These are phyloP conservation scores for Cassiopea xamachana DNA, from an alignment of 30 jellyfish, hydroid and myxozoan genomes.

Conservation along the genomic window DNA sequence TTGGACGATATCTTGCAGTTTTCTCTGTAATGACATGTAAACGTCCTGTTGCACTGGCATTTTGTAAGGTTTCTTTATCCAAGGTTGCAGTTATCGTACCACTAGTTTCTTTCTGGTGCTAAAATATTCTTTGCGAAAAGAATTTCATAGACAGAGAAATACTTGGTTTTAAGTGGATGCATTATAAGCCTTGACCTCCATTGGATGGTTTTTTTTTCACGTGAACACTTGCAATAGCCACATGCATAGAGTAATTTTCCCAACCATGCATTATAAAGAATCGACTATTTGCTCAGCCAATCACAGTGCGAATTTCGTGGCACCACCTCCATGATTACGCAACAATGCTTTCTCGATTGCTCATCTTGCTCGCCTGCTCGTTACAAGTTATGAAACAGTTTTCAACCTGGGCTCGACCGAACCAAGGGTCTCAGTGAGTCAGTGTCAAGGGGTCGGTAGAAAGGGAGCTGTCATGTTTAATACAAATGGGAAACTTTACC, in stretches of 20 bases:
- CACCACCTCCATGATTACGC: constrained; percentile 64
- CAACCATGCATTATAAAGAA: constrained; percentile 5
- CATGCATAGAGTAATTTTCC: constrained; percentile 59
- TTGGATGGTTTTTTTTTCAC: constrained; percentile 9
- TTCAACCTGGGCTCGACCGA: too few species aligned
- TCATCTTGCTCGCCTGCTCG: not conserved
- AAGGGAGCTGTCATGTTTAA: too few species aligned
- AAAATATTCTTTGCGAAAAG: constrained; percentile 14
- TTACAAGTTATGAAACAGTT: too few species aligned
- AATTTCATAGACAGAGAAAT: constrained; percentile 5
- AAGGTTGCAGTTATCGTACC: not conserved
- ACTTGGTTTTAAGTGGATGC: constrained; percentile 40
- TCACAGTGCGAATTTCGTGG: constrained; percentile 9
- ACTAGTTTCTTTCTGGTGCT: constrained; percentile 1
- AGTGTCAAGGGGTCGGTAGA: too few species aligned
- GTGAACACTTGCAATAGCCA: constrained; percentile 35
- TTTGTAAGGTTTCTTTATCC: not conserved
- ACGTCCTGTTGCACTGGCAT: constrained; percentile 13
- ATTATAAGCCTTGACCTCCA: not conserved
- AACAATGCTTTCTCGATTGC: constrained; percentile 4
- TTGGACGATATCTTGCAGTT: constrained; percentile 18
- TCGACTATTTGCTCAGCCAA: constrained; percentile 26
- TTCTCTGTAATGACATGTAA: constrained; percentile 26
- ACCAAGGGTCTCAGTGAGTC: too few species aligned
- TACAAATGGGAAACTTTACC: too few species aligned